These are phyloP conservation scores for Ectropis crepuscularia DNA, from an alignment of 2,888 invertebrate genomes.

Conservation along the genomic window DNA sequence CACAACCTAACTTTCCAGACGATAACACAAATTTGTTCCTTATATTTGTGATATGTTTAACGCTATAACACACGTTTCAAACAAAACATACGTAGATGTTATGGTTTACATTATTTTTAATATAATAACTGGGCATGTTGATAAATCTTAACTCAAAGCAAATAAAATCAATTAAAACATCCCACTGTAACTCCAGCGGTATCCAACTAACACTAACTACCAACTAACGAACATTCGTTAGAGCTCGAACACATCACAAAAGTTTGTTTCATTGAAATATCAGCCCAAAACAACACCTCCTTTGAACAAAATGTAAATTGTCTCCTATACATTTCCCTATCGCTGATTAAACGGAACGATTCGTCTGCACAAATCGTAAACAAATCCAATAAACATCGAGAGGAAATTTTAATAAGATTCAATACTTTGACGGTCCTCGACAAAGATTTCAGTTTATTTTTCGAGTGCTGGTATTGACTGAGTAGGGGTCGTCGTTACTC, in stretches of 20 bases:
- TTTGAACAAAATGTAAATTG: constrained; percentile 2
- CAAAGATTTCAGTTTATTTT: constrained; percentile 62
- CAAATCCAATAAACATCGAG: constrained; percentile 44
- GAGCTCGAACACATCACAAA: constrained; percentile 15
- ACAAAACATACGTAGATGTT: too few species aligned
- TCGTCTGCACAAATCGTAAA: constrained; percentile 28
- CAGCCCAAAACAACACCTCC: constrained; percentile 11
- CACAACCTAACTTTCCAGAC: too few species aligned
- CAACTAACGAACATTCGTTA: constrained; percentile 20
- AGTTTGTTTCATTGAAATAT: constrained; percentile 26
- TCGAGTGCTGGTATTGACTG: constrained; percentile 51
- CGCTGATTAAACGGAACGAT: constrained; percentile 27
- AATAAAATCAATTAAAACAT: too few species aligned
- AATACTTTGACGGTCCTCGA: constrained; percentile 60
- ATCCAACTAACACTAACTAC: too few species aligned
- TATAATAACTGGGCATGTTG: too few species aligned
- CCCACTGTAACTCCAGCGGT: too few species aligned
- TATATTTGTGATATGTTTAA: too few species aligned
- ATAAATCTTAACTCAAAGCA: too few species aligned
- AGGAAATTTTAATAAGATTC: constrained; percentile 57
- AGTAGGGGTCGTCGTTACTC: constrained; percentile 48
- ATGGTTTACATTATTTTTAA: too few species aligned
- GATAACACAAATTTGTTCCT: too few species aligned
- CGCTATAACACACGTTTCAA: too few species aligned
- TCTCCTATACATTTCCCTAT: constrained; percentile 16